phyloP scores from a whole-genome alignment of 2,113 vertebrate genomes.

The Glaucomys volans region DNA sequence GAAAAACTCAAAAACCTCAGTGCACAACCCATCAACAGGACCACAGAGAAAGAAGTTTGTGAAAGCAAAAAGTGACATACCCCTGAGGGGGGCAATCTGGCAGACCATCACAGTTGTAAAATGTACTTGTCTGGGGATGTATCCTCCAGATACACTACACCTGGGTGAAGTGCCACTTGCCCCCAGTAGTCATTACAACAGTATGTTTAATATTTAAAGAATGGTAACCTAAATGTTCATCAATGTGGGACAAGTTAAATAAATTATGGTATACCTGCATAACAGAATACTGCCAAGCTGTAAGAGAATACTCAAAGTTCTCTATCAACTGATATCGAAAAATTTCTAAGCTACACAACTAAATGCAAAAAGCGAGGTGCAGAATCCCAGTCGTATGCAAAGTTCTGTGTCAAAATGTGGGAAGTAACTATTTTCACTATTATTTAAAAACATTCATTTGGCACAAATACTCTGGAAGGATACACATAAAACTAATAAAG shows the following conservation, averaged over 20 bases:
- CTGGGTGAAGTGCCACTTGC: rapidly evolving
- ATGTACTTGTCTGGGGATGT: rapidly evolving
- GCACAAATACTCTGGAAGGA: not conserved
- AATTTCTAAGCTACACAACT: not conserved
- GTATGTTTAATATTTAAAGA: not conserved
- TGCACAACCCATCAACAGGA: not conserved
- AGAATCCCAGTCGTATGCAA: rapidly evolving
- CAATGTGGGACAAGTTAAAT: not conserved
- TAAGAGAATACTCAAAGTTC: not conserved
- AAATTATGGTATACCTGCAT: rapidly evolving
- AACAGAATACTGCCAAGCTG: not conserved
- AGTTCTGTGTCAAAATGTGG: not conserved
- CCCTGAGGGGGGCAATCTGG: not conserved
- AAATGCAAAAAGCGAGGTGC: not conserved
- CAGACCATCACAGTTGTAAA: not conserved
- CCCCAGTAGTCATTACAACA: not conserved
- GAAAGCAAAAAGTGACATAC: too few species aligned
- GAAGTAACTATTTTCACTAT: not conserved
- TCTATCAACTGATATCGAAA: not conserved
- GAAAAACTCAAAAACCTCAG: not conserved
- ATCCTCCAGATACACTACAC: not conserved
- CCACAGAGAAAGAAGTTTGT: rapidly evolving
- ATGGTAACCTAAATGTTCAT: not conserved
- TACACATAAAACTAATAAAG: not conserved
- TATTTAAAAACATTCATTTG: not conserved